A percentile compares a stretch with the other conserved stretches of the same genome.
phyloP scores from a whole-genome alignment of 2,797 vertebrate species.

The Parambassis ranga region DNA sequence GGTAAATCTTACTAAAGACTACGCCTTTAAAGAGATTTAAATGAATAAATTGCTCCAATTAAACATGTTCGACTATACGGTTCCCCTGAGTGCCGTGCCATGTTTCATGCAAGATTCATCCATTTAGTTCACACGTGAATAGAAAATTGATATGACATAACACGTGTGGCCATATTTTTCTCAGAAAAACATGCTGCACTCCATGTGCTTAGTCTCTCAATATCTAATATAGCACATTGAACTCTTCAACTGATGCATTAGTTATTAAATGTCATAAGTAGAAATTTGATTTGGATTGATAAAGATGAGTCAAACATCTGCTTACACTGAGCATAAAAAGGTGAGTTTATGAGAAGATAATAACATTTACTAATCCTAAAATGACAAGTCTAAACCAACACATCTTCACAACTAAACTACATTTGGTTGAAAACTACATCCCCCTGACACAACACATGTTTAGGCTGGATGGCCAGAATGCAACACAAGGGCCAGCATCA shows the following conservation, averaged over 20 bases:
- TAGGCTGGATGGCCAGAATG: no score
- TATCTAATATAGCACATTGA: no score
- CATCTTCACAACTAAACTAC: no score
- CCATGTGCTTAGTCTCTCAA: constrained; percentile 20
- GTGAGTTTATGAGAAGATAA: no score
- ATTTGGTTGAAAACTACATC: no score
- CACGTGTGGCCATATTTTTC: constrained; percentile 10
- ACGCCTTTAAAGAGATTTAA: constrained; percentile 58
- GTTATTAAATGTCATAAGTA: constrained; percentile 29
- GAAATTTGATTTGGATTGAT: constrained; percentile 42
- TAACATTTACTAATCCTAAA: no score
- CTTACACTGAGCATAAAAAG: no score
- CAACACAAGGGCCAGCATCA: no score
- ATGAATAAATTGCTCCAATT: constrained; percentile 70
- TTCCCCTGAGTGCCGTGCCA: constrained; percentile 25
- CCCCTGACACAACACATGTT: no score
- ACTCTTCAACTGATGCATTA: no score
- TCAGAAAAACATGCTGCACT: constrained; percentile 34
- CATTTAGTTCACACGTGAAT: constrained; percentile 34
- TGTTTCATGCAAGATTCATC: constrained; percentile 55
- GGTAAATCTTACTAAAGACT: constrained; percentile 31
- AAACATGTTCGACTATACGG: constrained; percentile 52
- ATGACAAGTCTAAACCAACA: no score
- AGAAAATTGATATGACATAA: constrained; percentile 43
- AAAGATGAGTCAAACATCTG: constrained; percentile 44